Percentiles rank a stretch among this genome's conserved stretches.
phyloP scores from a whole-genome alignment of 2,113 vertebrate genomes.

The Turnix velox region DNA sequence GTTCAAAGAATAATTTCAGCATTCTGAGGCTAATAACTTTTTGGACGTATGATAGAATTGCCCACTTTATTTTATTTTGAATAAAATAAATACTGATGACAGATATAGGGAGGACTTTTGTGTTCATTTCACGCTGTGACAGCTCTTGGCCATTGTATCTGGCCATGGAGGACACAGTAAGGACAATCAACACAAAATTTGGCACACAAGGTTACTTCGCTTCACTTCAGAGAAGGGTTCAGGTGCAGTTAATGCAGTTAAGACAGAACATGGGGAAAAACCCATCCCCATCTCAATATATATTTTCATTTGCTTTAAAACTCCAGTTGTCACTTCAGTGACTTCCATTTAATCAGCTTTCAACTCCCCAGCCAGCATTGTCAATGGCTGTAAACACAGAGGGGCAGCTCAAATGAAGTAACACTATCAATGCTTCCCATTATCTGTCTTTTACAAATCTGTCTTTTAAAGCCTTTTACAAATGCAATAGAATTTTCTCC shows the following conservation, averaged over 20 bases:
- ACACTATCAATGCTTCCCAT: background rate
- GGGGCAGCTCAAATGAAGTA: background rate
- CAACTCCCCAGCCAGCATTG: background rate
- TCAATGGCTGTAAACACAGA: background rate
- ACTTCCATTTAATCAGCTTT: background rate
- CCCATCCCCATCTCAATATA: background rate
- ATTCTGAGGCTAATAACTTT: background rate
- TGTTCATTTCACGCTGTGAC: background rate
- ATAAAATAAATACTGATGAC: background rate
- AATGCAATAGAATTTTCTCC: background rate
- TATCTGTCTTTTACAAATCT: no score
- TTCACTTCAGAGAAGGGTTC: background rate
- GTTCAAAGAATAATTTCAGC: background rate
- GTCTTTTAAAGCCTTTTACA: background rate
- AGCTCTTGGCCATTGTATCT: background rate
- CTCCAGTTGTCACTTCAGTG: background rate
- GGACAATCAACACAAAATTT: background rate
- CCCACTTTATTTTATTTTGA: background rate
- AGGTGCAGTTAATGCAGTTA: background rate
- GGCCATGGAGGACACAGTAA: fast-evolving
- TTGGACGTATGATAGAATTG: background rate
- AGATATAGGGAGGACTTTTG: background rate
- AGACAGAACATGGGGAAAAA: background rate
- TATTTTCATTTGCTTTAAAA: background rate
- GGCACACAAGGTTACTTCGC: background rate